Evolutionary conservation across 2,113 vertebrate genomes (phyloP), one percentile per base, ranked within the genome.

Genomic region (Fulmarus glacialis): DNA sequence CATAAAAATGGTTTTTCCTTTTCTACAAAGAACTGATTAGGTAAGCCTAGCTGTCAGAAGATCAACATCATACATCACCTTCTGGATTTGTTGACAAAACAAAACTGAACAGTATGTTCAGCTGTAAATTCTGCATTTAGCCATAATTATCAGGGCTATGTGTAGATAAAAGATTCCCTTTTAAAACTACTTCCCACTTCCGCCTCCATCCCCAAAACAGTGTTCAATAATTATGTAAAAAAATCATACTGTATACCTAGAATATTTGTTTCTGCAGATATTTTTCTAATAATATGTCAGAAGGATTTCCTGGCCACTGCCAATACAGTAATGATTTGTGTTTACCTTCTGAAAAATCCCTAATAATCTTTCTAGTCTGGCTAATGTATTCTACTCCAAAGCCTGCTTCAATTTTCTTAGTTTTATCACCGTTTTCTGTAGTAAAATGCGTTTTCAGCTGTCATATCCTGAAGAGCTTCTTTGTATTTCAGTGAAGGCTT

Each of bases 151-250:
- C 23, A 52, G 34, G 50, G 4, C 63, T 71, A 14, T 3, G 20
- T 24, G 27, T 15, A 9, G 42, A n/a, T 34, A 50, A 42, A 43
- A 81, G 27, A 81, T 34, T 34, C 27, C 24, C 32, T 56, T 68
- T 40, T 50, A 23, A 23, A 70, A 66, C 15, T 52, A 38, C 45
- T 52, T 59, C 26, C 36, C 14, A 22, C 16, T 59, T 30, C 16
- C 15, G 4, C 34, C 9, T 6, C 29, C 4, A 2, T 9, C 18
- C 5, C 14, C 1, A 7, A n/a, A 36, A 43, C 13, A 42, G 18
- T 22, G 23, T 55, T 66, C n/a, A n/a, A 4, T 34, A 67, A 74
- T 47, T 45, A 20, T 78, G 66, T 12, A 6, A 1, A 40, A 29
- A 72, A 70, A 34, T 27, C 11, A 27, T 40, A 34, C 29, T 10